A percentile compares a stretch with the other conserved stretches of the same genome.
Conservation (phyloP, 1,140 invertebrate species). For the Papilio aristodemus region DNA sequence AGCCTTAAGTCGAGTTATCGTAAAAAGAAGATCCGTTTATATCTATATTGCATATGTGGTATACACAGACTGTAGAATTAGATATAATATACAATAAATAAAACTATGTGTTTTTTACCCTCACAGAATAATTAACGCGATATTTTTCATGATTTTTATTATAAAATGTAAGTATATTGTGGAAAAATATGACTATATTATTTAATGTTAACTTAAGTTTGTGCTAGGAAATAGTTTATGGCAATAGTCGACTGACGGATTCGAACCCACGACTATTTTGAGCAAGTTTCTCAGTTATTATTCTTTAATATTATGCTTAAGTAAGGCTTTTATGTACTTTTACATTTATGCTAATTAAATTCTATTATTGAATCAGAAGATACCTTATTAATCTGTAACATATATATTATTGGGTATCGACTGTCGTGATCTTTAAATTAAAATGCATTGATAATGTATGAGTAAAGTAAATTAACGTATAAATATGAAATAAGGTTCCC, state of each 20-base stretch:
- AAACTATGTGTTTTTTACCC: slow-evolving; percentile 43
- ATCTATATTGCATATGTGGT: slow-evolving; percentile 32
- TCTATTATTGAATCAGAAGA: not conserved
- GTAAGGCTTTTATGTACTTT: not conserved
- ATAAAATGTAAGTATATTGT: no score
- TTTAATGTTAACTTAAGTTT: no score
- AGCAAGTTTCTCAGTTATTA: no score
- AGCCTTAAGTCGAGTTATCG: slow-evolving; percentile 43
- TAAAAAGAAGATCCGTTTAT: slow-evolving; percentile 34
- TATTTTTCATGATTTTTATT: no score
- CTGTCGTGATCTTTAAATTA: slow-evolving; percentile 3
- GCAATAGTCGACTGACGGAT: no score
- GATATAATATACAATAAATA: no score
- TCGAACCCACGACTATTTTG: no score
- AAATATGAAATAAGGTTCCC: not conserved
- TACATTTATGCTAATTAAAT: slow-evolving; percentile 7
- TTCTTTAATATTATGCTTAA: no score
- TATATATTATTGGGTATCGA: slow-evolving; percentile 19
- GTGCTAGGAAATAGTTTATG: no score
- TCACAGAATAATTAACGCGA: not conserved
- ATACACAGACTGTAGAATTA: no score
- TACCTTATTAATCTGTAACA: not conserved
- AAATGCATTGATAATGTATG: slow-evolving; percentile 3
- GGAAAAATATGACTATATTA: no score
- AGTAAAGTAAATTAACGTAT: slow-evolving; percentile 15